Percentiles rank a stretch among this genome's conserved stretches.
These are phyloP conservation scores for Peromyscus maniculatus DNA, from an alignment of 2,113 vertebrate species.

Conservation along the genomic window DNA sequence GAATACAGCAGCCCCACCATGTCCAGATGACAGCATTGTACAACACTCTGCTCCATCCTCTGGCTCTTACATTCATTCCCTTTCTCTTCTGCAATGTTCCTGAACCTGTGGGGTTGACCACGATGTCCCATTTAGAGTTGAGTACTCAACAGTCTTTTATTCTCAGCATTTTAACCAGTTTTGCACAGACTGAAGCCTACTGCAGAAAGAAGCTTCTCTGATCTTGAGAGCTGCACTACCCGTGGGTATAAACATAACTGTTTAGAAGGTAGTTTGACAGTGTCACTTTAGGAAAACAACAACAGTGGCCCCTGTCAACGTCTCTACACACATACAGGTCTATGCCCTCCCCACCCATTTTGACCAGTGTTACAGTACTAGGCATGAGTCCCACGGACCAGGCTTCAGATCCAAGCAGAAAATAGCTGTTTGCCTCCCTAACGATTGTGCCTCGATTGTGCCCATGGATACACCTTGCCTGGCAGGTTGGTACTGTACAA, in stretches of 20 bases:
- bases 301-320: not conserved
- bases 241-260: not conserved
- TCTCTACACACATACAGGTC: not conserved
- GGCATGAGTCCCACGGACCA: not conserved
- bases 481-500: not conserved
- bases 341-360: not conserved
- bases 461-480: not conserved
- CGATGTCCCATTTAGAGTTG: not conserved
- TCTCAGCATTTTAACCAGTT: not conserved
- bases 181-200: not conserved
- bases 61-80: not conserved
- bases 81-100: not conserved
- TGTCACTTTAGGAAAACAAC: not conserved
- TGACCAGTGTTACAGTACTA: not conserved
- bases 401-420: not conserved
- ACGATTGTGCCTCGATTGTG: not conserved
- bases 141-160: not conserved
- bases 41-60: not conserved
- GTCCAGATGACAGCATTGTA: not conserved
- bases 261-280: not conserved
- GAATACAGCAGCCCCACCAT: not conserved
- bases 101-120: not conserved
- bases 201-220: not conserved
- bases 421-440: not conserved
- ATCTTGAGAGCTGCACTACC: not conserved